Conservation (phyloP, 2,113 vertebrate species). For the Suncus etruscus region DNA sequence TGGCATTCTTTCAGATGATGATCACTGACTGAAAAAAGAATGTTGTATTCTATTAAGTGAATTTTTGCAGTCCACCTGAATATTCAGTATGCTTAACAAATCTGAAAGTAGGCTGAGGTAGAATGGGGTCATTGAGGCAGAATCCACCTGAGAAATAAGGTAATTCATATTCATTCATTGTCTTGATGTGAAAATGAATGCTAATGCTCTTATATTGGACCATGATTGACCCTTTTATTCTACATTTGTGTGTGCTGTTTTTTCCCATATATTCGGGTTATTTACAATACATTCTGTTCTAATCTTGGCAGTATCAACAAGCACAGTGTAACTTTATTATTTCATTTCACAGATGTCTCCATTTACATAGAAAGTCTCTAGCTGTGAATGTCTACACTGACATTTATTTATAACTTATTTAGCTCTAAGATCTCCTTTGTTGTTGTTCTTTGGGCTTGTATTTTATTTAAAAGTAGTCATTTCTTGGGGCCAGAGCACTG, state of each 20-base stretch:
- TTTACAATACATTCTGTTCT: neutral
- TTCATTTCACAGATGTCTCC: conserved; percentile 19
- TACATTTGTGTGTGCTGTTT: neutral
- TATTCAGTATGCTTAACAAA: neutral
- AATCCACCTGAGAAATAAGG: neutral
- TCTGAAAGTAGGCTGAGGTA: neutral
- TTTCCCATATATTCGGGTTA: neutral
- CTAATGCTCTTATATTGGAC: neutral
- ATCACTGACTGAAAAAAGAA: neutral
- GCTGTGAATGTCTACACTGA: too few species aligned
- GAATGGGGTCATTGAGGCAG: neutral
- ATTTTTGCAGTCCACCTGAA: neutral
- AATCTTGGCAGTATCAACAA: neutral
- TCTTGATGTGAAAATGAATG: conserved; percentile 34
- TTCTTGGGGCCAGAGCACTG: too few species aligned
- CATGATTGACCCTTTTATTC: neutral
- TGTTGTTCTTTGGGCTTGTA: too few species aligned
- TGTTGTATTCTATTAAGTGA: neutral
- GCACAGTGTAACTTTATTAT: conserved; percentile 13
- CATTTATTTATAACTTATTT: conserved; percentile 17
- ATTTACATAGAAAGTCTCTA: neutral
- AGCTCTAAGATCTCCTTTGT: neutral
- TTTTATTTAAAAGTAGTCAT: too few species aligned
- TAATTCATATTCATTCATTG: conserved; percentile 33
- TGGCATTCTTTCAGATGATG: neutral